Evolutionary conservation across 2,113 vertebrate species (phyloP), one percentile per base, ranked within the genome.

Genomic region (Craseonycteris thonglongyai): DNA sequence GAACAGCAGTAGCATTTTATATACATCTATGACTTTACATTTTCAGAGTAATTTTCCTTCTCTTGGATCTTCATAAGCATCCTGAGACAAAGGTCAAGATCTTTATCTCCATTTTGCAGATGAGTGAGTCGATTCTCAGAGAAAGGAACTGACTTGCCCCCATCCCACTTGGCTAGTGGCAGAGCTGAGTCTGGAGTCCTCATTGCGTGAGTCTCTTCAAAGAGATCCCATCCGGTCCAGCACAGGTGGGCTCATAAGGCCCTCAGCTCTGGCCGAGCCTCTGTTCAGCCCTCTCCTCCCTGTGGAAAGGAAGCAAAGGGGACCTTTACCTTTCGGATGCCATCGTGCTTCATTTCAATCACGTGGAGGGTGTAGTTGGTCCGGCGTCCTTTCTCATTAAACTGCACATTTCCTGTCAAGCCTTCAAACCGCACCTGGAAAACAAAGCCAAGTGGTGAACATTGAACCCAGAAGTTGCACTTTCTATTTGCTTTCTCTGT

Each of bases 281-380:
- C 42, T 19, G 18, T 21, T 54, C 28, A 21, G 38, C 11, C 15
- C 86, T 69, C 14, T 61, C 18, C 12, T 40, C 19, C 35, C 19
- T 21, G 13, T 1, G 6, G 14, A 65, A 24, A 0, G 51, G 71
- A 82, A 84, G 45, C 30, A 19, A 61, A 72, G 71, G 5, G 13
- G 40, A 35, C 4, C 30, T 97, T 98, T 98, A 99, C 99, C 99
- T 99, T 99, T 93, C 99, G 99, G 85, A 99, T 98, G 68, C 99
- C 99, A 2, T 99, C 99, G 0, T 99, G 99, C 51, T 99, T 99
- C 97, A 99, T 98, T 96, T 99, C 99, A 95, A 99, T 99, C 91
- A 99, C 98, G 0, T 99, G 99, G 38, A 99, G 98, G 1, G 99
- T 99, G 96, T 99, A 99, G 98, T 99, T 99, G 68, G 99, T 99